Percentiles rank a stretch among this genome's conserved stretches.
Evolutionary conservation across 1,140 invertebrate species (phyloP).

Genomic region (Drosophila yakuba): DNA sequence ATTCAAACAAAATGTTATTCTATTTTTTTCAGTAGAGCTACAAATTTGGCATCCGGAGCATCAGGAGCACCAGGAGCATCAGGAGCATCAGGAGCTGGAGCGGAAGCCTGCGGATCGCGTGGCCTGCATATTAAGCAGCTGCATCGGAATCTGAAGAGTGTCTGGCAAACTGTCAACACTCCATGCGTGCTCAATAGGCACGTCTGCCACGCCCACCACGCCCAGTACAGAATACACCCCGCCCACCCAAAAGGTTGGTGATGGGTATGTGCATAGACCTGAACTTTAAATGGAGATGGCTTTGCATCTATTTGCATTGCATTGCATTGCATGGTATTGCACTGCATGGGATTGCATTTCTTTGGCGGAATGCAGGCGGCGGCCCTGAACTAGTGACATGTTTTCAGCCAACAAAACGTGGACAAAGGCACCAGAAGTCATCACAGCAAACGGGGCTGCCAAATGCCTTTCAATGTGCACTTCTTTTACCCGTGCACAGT

Average conservation of each 20-base stretch:
- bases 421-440: constrained; percentile 28
- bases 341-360: constrained; percentile 33
- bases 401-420: constrained; percentile 45
- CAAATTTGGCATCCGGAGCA: neutral
- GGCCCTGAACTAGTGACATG: constrained; percentile 75
- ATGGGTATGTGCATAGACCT: neutral
- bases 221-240: too few species aligned
- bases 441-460: constrained; percentile 25
- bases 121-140: constrained; percentile 60
- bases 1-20: neutral
- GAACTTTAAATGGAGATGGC: constrained; percentile 51
- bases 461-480: constrained; percentile 46
- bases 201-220: constrained; percentile 20
- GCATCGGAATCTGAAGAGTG: constrained; percentile 39
- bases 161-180: constrained; percentile 54
- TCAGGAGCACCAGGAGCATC: too few species aligned
- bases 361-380: constrained; percentile 41
- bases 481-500: constrained; percentile 20
- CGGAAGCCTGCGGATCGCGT: constrained; percentile 19
- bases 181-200: constrained; percentile 68
- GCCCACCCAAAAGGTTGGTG: neutral
- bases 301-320: constrained; percentile 49
- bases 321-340: constrained; percentile 44
- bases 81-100: neutral
- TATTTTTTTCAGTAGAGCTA: constrained; percentile 8